Percentiles rank a stretch among this genome's conserved stretches.
phyloP scores from a whole-genome alignment of 2,888 invertebrate genomes.

The Cenopis cana region DNA sequence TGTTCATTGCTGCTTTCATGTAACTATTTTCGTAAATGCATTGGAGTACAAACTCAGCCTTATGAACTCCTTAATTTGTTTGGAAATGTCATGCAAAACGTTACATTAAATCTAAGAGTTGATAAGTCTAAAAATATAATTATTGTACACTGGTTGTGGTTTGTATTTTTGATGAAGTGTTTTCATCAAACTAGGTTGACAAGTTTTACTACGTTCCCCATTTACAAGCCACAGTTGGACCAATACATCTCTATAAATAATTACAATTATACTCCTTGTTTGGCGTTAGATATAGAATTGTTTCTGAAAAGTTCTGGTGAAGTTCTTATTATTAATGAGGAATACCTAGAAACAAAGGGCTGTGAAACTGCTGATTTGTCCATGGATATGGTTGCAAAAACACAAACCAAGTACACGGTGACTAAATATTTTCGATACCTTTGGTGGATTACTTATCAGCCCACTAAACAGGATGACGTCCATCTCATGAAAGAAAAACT shows the following conservation, averaged over 20 bases:
- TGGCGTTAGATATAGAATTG: constrained; percentile 1
- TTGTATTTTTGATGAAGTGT: constrained; percentile 44
- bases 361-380: constrained; percentile 29
- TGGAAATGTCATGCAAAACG: constrained; percentile 26
- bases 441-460: constrained; percentile 26
- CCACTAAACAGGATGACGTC: constrained; percentile 9
- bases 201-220: constrained; percentile 35
- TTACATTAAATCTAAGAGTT: neutral
- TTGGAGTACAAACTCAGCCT: neutral
- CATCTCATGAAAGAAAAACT: constrained; percentile 38
- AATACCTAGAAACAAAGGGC: constrained; percentile 13
- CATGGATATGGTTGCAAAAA: constrained; percentile 21
- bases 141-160: constrained; percentile 43
- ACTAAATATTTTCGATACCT: constrained; percentile 23
- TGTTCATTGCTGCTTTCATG: constrained; percentile 26
- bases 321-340: constrained; percentile 10
- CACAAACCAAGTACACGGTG: constrained; percentile 28
- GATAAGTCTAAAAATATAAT: constrained; percentile 14
- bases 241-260: neutral
- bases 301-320: constrained; percentile 22
- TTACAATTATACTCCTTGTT: constrained; percentile 29
- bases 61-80: constrained; percentile 19
- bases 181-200: constrained; percentile 46
- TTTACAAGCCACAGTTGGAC: constrained; percentile 16
- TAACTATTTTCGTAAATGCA: neutral